These are phyloP conservation scores for Frankliniella intonsa DNA, from an alignment of 2,888 invertebrate genomes.

Conservation along the genomic window DNA sequence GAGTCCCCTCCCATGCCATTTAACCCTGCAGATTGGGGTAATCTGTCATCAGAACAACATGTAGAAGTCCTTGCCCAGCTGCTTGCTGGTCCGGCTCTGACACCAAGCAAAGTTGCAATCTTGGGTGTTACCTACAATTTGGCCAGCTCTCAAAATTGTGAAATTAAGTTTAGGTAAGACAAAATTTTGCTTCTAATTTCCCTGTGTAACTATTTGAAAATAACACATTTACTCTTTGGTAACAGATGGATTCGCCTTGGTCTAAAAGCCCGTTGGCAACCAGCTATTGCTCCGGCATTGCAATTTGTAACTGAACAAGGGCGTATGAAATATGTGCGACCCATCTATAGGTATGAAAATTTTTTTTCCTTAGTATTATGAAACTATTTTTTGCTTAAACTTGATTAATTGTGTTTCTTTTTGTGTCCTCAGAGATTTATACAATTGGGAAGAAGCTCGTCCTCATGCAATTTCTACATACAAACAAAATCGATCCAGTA, in stretches of 20 bases:
- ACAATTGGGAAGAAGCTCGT: conserved; percentile 69
- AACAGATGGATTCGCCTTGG: conserved; percentile 71
- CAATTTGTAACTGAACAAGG: conserved; percentile 78
- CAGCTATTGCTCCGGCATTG: conserved; percentile 62
- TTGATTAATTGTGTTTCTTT: conserved; percentile 19
- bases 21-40: conserved; percentile 50
- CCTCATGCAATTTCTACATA: conserved; percentile 67
- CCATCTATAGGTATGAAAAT: conserved; percentile 64
- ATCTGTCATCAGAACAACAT: conserved; percentile 60
- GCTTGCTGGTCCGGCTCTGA: conserved; percentile 53
- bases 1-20: conserved; percentile 48
- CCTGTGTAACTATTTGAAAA: not conserved
- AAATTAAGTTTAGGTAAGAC: conserved; percentile 58
- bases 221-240: conserved; percentile 21
- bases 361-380: not conserved
- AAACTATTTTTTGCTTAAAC: not conserved
- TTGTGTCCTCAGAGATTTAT: conserved; percentile 63
- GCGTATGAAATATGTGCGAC: conserved; percentile 86
- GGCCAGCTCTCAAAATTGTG: conserved; percentile 63
- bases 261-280: conserved; percentile 65
- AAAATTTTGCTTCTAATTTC: not conserved
- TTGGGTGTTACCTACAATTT: conserved; percentile 64
- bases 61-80: conserved; percentile 65
- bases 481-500: conserved; percentile 60
- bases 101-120: conserved; percentile 55